Base-by-base conservation (phyloP, 2,888 invertebrate genomes). In the Plebejus melissa region DNA sequence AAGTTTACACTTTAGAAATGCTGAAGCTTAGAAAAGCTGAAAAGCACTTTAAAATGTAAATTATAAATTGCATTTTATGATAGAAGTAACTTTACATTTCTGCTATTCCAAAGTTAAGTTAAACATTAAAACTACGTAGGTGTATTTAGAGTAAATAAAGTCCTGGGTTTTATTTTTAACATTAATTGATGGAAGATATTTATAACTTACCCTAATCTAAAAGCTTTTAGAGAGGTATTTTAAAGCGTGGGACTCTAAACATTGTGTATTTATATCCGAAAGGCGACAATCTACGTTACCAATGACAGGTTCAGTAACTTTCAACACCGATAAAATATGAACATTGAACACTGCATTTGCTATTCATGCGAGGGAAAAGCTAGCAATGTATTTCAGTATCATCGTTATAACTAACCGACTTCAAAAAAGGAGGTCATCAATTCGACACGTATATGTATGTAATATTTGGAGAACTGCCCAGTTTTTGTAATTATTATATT, bases 11-110 rank as follows among this genome's bases (percentile, higher is more conserved):
- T 54, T 72, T 32, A 72, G 54, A 54, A 72, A 54, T 50, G 72
- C 72, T 72, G 36, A 72, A 72, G 72, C 50, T 72, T 54, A 71
- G 71, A 71, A 54, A 72, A 72, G 36, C 54, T 50, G 7, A 54
- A 65, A 72, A 72, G 72, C 72, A 72, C 72, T 72, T 50, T 54
- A 46, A 32, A 72, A 72, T 72, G 13, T 50, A 72, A 54, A 72
- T 72, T 72, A 54, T 50, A 54, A 72, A 72, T 72, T 50, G 54
- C 72, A 50, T 32, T 72, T 32, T 46, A 71, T 71, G 46, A 41
- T 71, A 22, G 22, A 71, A 71, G 71, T 71, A 71, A 41, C 41
- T 46, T 46, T 28, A 46, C 71, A 46, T 71, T 71, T 46, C 71
- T 28, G 22, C 46, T 46, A 46, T 16, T 71, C 46, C 28, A 1